Conservation (phyloP, 2,113 vertebrate genomes). For the Mustela lutreola region DNA sequence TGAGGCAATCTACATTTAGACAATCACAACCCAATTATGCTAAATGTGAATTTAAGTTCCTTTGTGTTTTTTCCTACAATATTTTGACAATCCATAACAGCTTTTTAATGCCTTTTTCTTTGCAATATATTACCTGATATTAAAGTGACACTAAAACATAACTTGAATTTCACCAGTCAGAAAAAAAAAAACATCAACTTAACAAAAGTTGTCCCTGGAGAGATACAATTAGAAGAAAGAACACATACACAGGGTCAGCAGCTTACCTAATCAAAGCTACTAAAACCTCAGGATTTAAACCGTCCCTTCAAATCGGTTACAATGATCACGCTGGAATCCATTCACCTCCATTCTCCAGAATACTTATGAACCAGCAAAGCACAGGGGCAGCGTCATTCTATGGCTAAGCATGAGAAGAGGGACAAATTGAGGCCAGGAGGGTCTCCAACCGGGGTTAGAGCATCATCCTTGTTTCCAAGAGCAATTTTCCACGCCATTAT, state of each 20-base stretch:
- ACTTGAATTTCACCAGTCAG: neutral
- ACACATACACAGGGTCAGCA: neutral
- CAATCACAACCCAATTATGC: neutral
- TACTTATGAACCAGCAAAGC: neutral
- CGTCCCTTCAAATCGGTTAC: neutral
- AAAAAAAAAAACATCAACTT: neutral
- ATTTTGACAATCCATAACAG: neutral
- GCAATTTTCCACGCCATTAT: neutral
- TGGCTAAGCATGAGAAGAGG: neutral
- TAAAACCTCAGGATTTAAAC: neutral
- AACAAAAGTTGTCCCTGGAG: neutral
- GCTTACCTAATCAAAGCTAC: neutral
- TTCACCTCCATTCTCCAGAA: neutral
- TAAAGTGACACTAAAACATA: neutral
- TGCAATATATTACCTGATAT: neutral
- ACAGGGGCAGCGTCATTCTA: neutral
- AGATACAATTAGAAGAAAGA: neutral
- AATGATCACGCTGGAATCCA: neutral
- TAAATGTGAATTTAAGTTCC: neutral
- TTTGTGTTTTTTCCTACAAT: neutral
- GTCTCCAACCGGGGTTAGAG: fast-evolving
- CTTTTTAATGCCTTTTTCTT: conserved; percentile 19
- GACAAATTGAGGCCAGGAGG: neutral
- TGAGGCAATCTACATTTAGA: neutral
- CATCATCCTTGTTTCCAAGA: neutral